Percentiles rank a stretch among this genome's conserved stretches.
Conservation (phyloP, 2,888 invertebrate genomes). For the Piscicola geometra region DNA sequence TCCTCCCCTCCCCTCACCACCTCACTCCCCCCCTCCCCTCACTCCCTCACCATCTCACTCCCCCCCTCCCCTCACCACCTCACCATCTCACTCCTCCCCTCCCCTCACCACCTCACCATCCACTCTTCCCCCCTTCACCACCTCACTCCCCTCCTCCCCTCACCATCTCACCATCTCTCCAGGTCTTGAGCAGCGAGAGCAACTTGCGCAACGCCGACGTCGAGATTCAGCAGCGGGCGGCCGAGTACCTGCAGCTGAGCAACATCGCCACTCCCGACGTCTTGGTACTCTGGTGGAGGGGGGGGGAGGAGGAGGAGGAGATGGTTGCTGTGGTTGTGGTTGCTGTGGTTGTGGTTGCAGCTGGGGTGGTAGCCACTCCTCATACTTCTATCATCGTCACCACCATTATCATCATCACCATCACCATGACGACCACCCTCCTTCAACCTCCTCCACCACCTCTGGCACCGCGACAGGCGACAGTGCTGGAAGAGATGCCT, state of each 20-base stretch:
- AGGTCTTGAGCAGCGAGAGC: constrained; percentile 64
- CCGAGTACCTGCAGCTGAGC: constrained; percentile 92
- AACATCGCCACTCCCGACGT: constrained; percentile 95
- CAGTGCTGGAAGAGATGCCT: constrained; percentile 98
- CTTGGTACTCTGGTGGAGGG: constrained; percentile 61
- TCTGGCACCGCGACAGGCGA: constrained; percentile 63
- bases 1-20: no score
- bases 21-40: no score
- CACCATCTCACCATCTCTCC: neutral
- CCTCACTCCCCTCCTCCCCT: neutral
- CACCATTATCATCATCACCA: no score
- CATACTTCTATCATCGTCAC: no score
- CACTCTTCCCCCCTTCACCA: neutral
- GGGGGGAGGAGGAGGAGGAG: neutral
- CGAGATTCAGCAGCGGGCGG: constrained; percentile 93
- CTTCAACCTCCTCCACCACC: no score
- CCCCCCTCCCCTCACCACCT: no score
- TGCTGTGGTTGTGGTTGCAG: no score
- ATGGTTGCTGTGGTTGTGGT: neutral
- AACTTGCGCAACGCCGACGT: constrained; percentile 96
- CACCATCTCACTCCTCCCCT: neutral
- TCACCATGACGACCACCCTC: no score
- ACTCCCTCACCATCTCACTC: no score
- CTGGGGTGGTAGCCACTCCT: no score
- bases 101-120: neutral